phyloP scores from a whole-genome alignment of 2,888 invertebrate genomes.

The Nephrotoma guestfalica region DNA sequence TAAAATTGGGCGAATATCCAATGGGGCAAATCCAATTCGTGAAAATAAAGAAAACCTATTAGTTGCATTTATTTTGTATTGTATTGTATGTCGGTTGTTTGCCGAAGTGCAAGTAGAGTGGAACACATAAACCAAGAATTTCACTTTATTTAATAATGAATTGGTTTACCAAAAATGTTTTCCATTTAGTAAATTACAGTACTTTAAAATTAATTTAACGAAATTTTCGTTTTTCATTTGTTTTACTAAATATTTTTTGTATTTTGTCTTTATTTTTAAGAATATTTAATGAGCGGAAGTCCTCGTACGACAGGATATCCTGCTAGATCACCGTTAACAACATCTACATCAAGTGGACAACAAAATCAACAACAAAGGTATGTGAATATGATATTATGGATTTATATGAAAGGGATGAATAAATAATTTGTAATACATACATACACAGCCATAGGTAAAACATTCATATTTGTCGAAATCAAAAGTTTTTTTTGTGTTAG shows the following conservation, averaged over 20 bases:
- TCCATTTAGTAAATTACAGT: neutral
- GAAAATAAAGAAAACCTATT: neutral
- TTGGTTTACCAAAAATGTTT: neutral
- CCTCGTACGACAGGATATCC: conserved; percentile 35
- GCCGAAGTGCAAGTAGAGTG: neutral
- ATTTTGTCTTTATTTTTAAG: conserved; percentile 20
- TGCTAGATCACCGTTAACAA: conserved; percentile 31
- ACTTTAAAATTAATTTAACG: neutral
- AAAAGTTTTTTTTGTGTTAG: neutral
- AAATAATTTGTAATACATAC: too few relatives aligned
- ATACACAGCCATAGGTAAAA: neutral
- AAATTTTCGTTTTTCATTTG: neutral
- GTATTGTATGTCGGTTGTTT: neutral
- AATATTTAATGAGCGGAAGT: conserved; percentile 39
- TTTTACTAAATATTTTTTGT: neutral
- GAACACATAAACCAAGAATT: neutral
- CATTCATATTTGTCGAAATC: neutral
- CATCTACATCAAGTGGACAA: conserved; percentile 29
- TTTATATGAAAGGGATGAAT: too few relatives aligned
- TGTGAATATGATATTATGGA: neutral
- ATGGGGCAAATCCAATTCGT: neutral
- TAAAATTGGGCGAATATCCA: neutral
- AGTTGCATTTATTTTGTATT: neutral
- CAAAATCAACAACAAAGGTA: conserved; percentile 20
- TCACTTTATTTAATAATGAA: neutral